phyloP scores from a whole-genome alignment of 1,140 invertebrate species.

The Pseudomyrmex concolor region DNA sequence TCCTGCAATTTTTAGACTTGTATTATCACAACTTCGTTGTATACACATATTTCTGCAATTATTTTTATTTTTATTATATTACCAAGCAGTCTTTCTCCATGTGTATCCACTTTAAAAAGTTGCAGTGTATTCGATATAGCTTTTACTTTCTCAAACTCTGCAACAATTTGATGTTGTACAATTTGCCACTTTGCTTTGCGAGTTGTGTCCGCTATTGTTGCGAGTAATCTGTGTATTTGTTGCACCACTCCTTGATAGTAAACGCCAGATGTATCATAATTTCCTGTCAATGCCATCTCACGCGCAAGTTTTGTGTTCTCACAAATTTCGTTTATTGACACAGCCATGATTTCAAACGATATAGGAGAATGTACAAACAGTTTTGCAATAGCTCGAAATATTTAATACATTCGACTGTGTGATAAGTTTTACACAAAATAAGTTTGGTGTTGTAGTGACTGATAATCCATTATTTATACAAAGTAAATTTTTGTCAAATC shows the following conservation, averaged over 20 bases:
- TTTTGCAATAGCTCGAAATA: too few species aligned
- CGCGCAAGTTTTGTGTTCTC: slow-evolving; percentile 96
- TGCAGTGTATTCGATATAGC: slow-evolving; percentile 90
- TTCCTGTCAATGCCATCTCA: slow-evolving; percentile 97
- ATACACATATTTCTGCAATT: slow-evolving; percentile 5
- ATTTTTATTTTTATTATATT: slow-evolving; percentile 34
- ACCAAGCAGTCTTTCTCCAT: slow-evolving; percentile 84
- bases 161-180: slow-evolving; percentile 95
- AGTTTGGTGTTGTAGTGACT: too few species aligned
- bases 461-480: too few species aligned
- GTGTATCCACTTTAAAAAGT: slow-evolving; percentile 87
- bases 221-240: slow-evolving; percentile 94
- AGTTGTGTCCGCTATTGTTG: slow-evolving; percentile 91
- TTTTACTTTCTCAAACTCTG: slow-evolving; percentile 96
- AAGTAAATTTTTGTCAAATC: too few species aligned
- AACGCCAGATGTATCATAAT: slow-evolving; percentile 97
- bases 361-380: not conserved
- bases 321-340: slow-evolving; percentile 94
- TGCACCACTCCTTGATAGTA: slow-evolving; percentile 98
- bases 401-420: too few species aligned
- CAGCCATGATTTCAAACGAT: slow-evolving; percentile 87
- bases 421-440: too few species aligned
- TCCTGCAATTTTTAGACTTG: slow-evolving; percentile 65
- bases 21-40: not conserved
- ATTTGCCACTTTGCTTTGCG: slow-evolving; percentile 95